Evolutionary conservation across 2,113 vertebrate genomes (phyloP).

Genomic region (Pyxicephalus adspersus): DNA sequence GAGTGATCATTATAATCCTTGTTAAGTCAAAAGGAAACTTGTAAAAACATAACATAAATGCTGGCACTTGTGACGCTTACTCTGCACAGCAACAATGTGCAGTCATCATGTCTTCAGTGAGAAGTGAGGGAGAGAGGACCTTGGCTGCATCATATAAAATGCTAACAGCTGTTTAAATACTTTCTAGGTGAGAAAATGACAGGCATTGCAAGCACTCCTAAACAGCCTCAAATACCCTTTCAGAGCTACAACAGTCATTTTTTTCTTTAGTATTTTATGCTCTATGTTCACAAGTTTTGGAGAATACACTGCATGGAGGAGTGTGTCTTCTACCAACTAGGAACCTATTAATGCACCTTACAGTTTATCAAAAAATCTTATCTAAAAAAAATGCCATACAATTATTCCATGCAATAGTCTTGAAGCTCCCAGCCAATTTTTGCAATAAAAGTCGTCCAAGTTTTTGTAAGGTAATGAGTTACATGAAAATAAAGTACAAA

Average conservation of each 20-base stretch:
- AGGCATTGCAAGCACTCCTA: constrained; percentile 21
- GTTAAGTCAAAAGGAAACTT: constrained; percentile 8
- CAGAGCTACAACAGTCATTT: neutral
- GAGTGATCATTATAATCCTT: constrained; percentile 16
- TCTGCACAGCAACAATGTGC: neutral
- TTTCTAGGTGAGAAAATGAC: constrained; percentile 26
- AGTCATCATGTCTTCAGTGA: neutral
- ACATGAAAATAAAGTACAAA: too few relatives aligned
- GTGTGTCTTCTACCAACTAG: too few relatives aligned
- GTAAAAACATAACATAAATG: neutral
- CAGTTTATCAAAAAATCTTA: too few relatives aligned
- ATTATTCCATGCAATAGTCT: too few relatives aligned
- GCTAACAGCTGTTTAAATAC: constrained; percentile 26
- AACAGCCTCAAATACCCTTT: neutral
- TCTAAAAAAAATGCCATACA: too few relatives aligned
- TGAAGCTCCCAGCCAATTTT: too few relatives aligned
- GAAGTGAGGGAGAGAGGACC: neutral
- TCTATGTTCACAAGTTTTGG: too few relatives aligned
- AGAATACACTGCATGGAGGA: too few relatives aligned
- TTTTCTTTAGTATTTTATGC: too few relatives aligned
- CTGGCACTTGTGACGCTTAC: neutral
- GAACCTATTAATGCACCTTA: too few relatives aligned
- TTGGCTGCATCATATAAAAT: neutral
- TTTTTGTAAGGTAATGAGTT: too few relatives aligned
- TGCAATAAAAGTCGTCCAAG: too few relatives aligned